Evolutionary conservation across 2,113 vertebrate species (phyloP).

Genomic region (Chamaetylas fuelleborni): DNA sequence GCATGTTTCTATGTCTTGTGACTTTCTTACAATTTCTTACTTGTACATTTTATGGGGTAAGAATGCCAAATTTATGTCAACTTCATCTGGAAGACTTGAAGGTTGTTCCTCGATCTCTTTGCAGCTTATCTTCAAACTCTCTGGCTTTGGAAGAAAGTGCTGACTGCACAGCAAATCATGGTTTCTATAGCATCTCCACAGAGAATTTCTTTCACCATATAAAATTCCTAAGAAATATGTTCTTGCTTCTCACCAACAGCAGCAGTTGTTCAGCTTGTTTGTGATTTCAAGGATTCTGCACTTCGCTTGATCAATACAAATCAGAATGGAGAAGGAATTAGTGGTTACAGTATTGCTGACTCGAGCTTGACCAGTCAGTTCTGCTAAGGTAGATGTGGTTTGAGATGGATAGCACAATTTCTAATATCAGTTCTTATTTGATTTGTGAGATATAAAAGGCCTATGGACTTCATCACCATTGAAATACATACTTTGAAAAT

Average conservation of each 20-base stretch:
- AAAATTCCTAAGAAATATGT: neutral
- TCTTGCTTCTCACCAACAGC: neutral
- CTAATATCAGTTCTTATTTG: neutral
- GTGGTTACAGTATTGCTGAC: neutral
- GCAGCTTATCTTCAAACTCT: neutral
- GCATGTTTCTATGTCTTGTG: neutral
- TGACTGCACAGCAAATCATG: neutral
- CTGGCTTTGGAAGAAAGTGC: neutral
- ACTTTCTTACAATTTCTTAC: neutral
- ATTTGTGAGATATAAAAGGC: neutral
- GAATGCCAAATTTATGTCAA: neutral
- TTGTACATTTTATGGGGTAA: neutral
- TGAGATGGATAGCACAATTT: neutral
- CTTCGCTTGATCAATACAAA: neutral
- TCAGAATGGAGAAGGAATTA: neutral
- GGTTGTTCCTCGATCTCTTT: neutral
- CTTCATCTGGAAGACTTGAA: constrained; percentile 1
- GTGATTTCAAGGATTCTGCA: neutral
- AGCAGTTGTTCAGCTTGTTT: neutral
- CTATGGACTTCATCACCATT: neutral
- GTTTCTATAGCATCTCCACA: neutral
- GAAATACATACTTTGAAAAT: neutral
- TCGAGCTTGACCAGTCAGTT: neutral
- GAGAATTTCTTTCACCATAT: neutral
- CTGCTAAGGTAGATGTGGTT: neutral